These are phyloP conservation scores for Alsophila aescularia DNA, from an alignment of 2,888 invertebrate genomes.

Conservation along the genomic window DNA sequence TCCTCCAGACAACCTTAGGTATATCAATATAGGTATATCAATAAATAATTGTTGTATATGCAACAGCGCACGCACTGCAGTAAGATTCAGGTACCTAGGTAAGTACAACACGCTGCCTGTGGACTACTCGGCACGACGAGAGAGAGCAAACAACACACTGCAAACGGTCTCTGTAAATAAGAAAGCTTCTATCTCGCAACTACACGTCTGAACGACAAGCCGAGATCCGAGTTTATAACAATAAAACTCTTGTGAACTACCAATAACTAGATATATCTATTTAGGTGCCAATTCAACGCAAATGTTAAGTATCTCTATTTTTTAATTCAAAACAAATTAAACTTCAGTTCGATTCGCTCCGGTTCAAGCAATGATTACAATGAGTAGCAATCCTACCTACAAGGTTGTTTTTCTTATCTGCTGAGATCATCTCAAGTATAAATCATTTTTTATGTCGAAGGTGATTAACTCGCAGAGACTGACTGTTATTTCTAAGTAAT, in stretches of 20 bases:
- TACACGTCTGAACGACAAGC: slow-evolving; percentile 29
- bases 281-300: slow-evolving; percentile 6
- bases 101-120: slow-evolving; percentile 42
- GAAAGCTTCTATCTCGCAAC: slow-evolving; percentile 54
- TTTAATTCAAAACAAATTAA: slow-evolving; percentile 10
- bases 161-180: slow-evolving; percentile 70
- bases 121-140: slow-evolving; percentile 52
- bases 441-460: slow-evolving; percentile 46
- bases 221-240: slow-evolving; percentile 23
- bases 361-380: slow-evolving; percentile 1
- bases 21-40: too few relatives aligned
- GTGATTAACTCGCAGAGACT: slow-evolving; percentile 51
- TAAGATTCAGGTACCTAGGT: slow-evolving; percentile 47
- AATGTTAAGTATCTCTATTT: slow-evolving; percentile 11
- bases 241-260: slow-evolving; percentile 21
- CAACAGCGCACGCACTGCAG: slow-evolving; percentile 44
- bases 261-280: slow-evolving; percentile 18
- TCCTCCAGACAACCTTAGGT: too few relatives aligned
- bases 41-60: slow-evolving; percentile 29
- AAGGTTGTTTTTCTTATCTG: slow-evolving; percentile 34
- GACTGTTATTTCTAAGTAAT: slow-evolving; percentile 45
- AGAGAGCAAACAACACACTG: slow-evolving; percentile 65
- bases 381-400: slow-evolving; percentile 7
- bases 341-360: slow-evolving; percentile 12
- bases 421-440: slow-evolving; percentile 41